Conservation (phyloP, 2,888 invertebrate species). For the Gasteruption jaculator region DNA sequence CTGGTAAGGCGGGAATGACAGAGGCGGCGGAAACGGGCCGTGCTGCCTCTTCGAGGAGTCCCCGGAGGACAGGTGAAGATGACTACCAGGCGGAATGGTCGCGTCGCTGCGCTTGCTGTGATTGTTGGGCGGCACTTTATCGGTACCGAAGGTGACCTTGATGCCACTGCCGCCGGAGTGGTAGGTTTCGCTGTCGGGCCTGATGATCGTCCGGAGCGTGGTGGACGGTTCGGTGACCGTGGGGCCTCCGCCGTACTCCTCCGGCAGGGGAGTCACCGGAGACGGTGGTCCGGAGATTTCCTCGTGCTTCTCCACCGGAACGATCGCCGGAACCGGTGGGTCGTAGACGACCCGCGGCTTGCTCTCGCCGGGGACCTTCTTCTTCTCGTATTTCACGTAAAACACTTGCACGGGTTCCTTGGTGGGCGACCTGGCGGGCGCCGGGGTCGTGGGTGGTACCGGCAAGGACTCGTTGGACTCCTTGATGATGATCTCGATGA, state of each 20-base stretch:
- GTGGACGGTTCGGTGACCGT: conserved; percentile 64
- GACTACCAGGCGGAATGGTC: conserved; percentile 29
- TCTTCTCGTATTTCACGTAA: conserved; percentile 81
- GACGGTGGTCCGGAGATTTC: conserved; percentile 44
- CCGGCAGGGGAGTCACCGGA: conserved; percentile 53
- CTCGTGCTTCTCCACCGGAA: conserved; percentile 66
- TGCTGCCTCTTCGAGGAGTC: conserved; percentile 46
- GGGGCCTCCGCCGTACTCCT: conserved; percentile 57
- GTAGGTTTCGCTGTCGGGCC: conserved; percentile 80
- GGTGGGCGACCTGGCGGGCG: conserved; percentile 51
- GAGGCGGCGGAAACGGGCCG: conserved; percentile 44
- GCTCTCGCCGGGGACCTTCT: conserved; percentile 69
- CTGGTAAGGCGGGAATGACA: conserved; percentile 34
- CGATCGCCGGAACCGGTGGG: conserved; percentile 73
- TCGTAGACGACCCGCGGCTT: conserved; percentile 75
- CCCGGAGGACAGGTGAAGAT: too few relatives aligned
- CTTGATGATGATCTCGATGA: conserved; percentile 88
- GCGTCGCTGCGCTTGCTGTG: conserved; percentile 45
- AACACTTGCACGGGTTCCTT: conserved; percentile 88
- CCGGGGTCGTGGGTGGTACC: conserved; percentile 53
- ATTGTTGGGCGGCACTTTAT: conserved; percentile 50
- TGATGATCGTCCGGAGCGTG: conserved; percentile 77
- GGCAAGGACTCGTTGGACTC: conserved; percentile 81
- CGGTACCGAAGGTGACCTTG: conserved; percentile 75
- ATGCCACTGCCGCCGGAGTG: conserved; percentile 74